Evolutionary conservation across 2,797 vertebrate species (phyloP).

Genomic region (Halcyon leucocephala): DNA sequence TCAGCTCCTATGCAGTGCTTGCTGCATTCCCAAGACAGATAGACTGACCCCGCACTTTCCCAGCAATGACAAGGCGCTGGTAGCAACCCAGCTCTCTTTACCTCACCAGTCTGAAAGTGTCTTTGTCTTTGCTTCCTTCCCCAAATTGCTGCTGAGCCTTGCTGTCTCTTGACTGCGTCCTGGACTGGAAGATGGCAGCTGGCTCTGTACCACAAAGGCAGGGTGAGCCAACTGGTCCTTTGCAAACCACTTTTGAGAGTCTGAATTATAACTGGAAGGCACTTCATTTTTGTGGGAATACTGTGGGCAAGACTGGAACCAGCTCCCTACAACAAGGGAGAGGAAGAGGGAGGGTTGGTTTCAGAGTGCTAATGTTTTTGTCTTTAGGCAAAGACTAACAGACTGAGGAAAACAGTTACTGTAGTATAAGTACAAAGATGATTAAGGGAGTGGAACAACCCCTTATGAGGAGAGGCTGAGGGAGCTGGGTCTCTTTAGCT

Average conservation of each 20-base stretch:
- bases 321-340: not conserved
- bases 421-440: not conserved
- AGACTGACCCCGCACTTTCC: not conserved
- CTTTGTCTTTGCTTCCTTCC: not conserved
- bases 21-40: rapidly evolving
- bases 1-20: rapidly evolving
- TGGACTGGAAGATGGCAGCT: not conserved
- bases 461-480: too few species aligned
- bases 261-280: not conserved
- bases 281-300: not conserved
- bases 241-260: not conserved
- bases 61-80: not conserved
- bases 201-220: not conserved
- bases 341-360: not conserved
- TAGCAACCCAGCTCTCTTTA: not conserved
- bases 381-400: not conserved
- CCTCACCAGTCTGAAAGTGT: rapidly evolving
- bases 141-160: not conserved
- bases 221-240: not conserved
- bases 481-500: too few species aligned
- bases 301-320: not conserved
- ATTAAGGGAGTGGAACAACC: too few species aligned
- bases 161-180: not conserved
- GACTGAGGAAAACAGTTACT: not conserved
- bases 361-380: not conserved